A percentile compares a stretch with the other conserved stretches of the same genome.
phyloP scores from a whole-genome alignment of 2,888 invertebrate genomes.

The Labia minor region DNA sequence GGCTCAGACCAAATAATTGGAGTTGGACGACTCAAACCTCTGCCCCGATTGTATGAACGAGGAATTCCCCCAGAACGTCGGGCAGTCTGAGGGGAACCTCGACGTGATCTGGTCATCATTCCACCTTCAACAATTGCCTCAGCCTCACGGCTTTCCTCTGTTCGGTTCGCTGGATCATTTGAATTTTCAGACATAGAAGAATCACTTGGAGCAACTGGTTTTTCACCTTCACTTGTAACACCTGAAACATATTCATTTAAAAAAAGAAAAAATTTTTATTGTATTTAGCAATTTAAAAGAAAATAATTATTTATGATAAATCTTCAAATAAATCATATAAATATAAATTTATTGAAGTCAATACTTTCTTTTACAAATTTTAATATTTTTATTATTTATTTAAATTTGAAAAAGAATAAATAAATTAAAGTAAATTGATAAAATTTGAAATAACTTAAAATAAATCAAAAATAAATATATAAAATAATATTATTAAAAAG shows the following conservation, averaged over 20 bases:
- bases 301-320: too few relatives aligned
- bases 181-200: not conserved
- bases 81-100: slow-evolving; percentile 33
- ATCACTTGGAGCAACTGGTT: slow-evolving; percentile 35
- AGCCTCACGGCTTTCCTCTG: slow-evolving; percentile 69
- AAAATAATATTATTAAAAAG: too few relatives aligned
- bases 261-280: too few relatives aligned
- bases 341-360: too few relatives aligned
- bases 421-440: too few relatives aligned
- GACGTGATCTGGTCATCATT: slow-evolving; percentile 38
- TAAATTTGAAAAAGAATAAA: too few relatives aligned
- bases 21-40: slow-evolving; percentile 38
- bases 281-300: too few relatives aligned
- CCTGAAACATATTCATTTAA: slow-evolving; percentile 31
- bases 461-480: too few relatives aligned
- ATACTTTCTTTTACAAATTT: too few relatives aligned
- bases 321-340: too few relatives aligned
- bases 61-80: slow-evolving; percentile 32
- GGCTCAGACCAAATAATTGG: slow-evolving; percentile 50
- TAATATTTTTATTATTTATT: too few relatives aligned
- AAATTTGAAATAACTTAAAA: too few relatives aligned
- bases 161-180: slow-evolving; percentile 29
- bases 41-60: slow-evolving; percentile 28
- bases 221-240: slow-evolving; percentile 53
- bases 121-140: slow-evolving; percentile 57